A percentile compares a stretch with the other conserved stretches of the same genome.
These are phyloP conservation scores for Eulacestoma nigropectus DNA, from an alignment of 2,113 vertebrate genomes.

Conservation along the genomic window DNA sequence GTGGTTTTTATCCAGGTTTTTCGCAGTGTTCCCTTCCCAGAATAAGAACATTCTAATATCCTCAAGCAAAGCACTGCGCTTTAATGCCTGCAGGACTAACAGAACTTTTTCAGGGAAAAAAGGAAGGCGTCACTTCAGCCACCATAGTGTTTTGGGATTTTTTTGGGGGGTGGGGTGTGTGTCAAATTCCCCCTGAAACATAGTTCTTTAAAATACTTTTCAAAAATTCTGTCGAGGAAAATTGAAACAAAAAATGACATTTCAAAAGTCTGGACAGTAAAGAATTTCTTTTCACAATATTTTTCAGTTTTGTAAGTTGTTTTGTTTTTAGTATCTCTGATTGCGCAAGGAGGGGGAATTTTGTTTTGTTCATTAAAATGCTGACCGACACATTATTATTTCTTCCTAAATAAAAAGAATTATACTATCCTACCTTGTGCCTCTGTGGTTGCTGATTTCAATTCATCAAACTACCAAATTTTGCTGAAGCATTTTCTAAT, in stretches of 20 bases:
- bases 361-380: background rate
- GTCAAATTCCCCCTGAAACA: background rate
- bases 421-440: too few species aligned
- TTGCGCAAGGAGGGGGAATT: background rate
- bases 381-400: background rate
- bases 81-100: background rate
- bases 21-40: background rate
- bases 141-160: background rate
- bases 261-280: background rate
- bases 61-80: background rate
- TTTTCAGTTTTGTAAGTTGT: background rate
- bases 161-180: background rate
- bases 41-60: background rate
- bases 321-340: background rate
- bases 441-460: background rate
- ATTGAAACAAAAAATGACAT: background rate
- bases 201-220: background rate
- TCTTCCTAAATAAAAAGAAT: background rate
- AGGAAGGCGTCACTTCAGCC: background rate
- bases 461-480: background rate
- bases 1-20: background rate
- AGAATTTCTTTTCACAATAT: background rate
- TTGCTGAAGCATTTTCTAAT: background rate
- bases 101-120: background rate
- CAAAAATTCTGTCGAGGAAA: background rate